A percentile compares a stretch with the other conserved stretches of the same genome.
These are phyloP conservation scores for Oceanites oceanicus DNA, from an alignment of 2,113 vertebrate genomes.

Conservation along the genomic window DNA sequence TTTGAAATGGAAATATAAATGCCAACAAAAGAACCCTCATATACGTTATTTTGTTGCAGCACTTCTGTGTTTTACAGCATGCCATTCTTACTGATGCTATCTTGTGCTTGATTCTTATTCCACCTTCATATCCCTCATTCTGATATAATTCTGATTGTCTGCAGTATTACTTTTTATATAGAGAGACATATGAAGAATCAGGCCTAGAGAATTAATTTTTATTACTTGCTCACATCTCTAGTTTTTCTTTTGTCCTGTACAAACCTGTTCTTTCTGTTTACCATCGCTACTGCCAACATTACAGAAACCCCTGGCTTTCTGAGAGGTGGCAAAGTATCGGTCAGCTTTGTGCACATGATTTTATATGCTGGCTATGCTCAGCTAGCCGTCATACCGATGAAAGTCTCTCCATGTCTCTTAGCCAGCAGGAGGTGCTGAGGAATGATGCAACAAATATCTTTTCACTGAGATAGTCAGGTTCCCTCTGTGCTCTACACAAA, in stretches of 20 bases:
- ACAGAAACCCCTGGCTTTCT: background rate
- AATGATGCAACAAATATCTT: background rate
- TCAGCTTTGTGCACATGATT: background rate
- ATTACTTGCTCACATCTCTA: background rate
- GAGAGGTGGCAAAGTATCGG: background rate
- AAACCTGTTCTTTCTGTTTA: background rate
- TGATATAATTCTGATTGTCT: background rate
- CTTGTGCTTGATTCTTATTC: background rate
- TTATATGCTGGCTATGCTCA: background rate
- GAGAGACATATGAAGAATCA: background rate
- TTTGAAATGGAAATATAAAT: background rate
- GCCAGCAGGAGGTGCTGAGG: background rate
- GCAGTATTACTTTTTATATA: background rate
- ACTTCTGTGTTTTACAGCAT: background rate
- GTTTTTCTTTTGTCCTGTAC: background rate
- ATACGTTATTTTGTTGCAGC: accelerated
- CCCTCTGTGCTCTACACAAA: background rate
- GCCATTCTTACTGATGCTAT: background rate
- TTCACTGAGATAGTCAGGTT: background rate
- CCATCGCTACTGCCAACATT: background rate
- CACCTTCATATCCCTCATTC: background rate
- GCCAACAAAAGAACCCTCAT: background rate
- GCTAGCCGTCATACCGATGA: background rate
- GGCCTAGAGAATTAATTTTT: background rate
- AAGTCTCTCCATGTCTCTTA: background rate